Conservation (phyloP, 1,140 invertebrate genomes). For the Triops longicaudatus region DNA sequence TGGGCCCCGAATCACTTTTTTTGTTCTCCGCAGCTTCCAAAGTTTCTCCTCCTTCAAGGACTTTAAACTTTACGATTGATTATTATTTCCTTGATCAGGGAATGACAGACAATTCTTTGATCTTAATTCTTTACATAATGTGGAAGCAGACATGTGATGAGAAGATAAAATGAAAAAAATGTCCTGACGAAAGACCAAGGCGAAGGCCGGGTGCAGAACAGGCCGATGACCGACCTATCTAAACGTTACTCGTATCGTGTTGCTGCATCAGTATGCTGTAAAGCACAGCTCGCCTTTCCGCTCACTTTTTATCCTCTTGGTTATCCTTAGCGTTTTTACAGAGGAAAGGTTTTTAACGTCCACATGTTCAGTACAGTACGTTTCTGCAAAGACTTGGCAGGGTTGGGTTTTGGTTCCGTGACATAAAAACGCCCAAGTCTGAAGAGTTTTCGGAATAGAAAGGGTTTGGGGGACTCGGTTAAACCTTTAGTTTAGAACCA, state of each 20-base stretch:
- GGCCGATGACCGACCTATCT: background rate
- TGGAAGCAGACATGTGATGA: background rate
- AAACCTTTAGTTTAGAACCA: background rate
- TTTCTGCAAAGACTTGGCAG: background rate
- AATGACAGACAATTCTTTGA: background rate
- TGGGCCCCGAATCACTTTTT: too few relatives aligned
- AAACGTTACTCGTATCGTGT: background rate
- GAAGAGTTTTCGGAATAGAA: background rate
- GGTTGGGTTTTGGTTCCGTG: background rate
- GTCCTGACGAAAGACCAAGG: background rate
- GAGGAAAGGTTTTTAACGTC: background rate
- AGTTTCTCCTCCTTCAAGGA: too few relatives aligned
- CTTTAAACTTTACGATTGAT: background rate
- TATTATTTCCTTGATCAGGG: background rate
- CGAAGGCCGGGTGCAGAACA: background rate
- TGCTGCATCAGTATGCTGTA: conserved; percentile 3
- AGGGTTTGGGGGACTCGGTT: background rate
- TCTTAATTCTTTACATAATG: background rate
- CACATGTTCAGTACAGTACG: too few relatives aligned
- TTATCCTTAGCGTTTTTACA: background rate
- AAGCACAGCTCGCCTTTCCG: background rate
- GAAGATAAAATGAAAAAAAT: background rate
- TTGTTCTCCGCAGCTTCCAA: too few relatives aligned
- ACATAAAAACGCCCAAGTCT: background rate
- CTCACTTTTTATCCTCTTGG: background rate